phyloP scores from a whole-genome alignment of 2,113 vertebrate species.

The Hippocampus abdominalis region DNA sequence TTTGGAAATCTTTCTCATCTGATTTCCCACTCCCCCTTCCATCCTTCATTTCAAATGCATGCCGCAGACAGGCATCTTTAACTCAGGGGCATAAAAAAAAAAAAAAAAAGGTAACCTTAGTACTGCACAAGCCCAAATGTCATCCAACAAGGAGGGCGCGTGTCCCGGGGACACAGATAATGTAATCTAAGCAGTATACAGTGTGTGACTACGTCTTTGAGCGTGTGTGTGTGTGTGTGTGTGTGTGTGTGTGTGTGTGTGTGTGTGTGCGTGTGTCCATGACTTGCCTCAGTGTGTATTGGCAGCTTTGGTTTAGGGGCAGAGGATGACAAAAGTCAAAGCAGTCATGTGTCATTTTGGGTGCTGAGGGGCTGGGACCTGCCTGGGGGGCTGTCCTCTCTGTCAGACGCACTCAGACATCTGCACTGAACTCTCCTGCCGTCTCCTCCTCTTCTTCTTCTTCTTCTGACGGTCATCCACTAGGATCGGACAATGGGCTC shows the following conservation, averaged over 20 bases:
- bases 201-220: slow-evolving; percentile 60
- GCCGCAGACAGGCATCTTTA: slow-evolving; percentile 73
- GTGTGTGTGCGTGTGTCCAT: slow-evolving; percentile 27
- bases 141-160: slow-evolving; percentile 72
- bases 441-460: slow-evolving; percentile 50
- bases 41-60: slow-evolving; percentile 72
- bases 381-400: slow-evolving; percentile 69
- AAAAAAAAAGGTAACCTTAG: slow-evolving; percentile 70
- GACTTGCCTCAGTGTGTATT: slow-evolving; percentile 61
- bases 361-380: slow-evolving; percentile 71
- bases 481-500: background rate
- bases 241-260: slow-evolving; percentile 29
- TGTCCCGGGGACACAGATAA: slow-evolving; percentile 71
- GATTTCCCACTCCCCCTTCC: slow-evolving; percentile 29
- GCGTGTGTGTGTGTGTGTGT: slow-evolving; percentile 27
- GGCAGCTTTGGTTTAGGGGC: slow-evolving; percentile 62
- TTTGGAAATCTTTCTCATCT: slow-evolving; percentile 76
- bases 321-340: slow-evolving; percentile 76
- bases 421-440: slow-evolving; percentile 61
- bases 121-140: slow-evolving; percentile 74
- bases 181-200: slow-evolving; percentile 77
- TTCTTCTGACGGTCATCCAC: slow-evolving; percentile 23
- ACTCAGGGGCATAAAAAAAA: slow-evolving; percentile 62
- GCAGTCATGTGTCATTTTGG: slow-evolving; percentile 76
- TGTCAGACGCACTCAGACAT: slow-evolving; percentile 73